Evolutionary conservation across 1,140 invertebrate species (phyloP).

Genomic region (Cataglyphis hispanica): DNA sequence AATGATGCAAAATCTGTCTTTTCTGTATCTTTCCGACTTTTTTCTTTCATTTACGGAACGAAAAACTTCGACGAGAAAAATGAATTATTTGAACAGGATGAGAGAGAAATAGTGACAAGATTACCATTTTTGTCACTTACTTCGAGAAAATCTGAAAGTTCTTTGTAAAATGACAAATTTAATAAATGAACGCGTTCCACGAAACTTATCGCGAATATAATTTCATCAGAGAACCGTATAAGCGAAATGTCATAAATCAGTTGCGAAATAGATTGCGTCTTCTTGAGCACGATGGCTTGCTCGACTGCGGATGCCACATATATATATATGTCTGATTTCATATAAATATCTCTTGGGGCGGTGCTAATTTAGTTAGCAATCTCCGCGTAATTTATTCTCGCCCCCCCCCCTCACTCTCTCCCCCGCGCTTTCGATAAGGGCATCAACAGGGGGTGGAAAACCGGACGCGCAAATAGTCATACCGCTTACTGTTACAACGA

Average conservation of each 20-base stretch:
- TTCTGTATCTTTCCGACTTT: conserved; percentile 73
- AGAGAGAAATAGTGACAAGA: neutral
- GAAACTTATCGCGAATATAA: conserved; percentile 32
- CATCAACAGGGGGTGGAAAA: conserved; percentile 24
- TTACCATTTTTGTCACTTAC: neutral
- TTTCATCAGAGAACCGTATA: conserved; percentile 35
- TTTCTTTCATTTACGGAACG: conserved; percentile 6
- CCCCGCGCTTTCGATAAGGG: neutral
- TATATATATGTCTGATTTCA: conserved; percentile 45
- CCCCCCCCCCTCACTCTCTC: neutral
- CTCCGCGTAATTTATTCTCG: conserved; percentile 62
- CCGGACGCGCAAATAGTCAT: conserved; percentile 20
- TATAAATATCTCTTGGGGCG: conserved; percentile 61
- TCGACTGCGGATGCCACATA: conserved; percentile 26
- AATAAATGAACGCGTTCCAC: conserved; percentile 6
- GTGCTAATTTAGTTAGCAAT: conserved; percentile 66
- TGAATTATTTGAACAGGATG: conserved; percentile 23
- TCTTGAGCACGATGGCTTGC: conserved; percentile 19
- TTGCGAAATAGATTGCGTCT: conserved; percentile 54
- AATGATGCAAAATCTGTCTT: conserved; percentile 79
- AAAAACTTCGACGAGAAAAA: neutral
- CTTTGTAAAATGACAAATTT: neutral
- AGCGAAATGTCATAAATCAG: conserved; percentile 61
- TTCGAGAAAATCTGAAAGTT: neutral
- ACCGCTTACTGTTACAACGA: conserved; percentile 60